Base-by-base conservation (phyloP, 2,113 vertebrate species). In the Dicrurus megarhynchus region DNA sequence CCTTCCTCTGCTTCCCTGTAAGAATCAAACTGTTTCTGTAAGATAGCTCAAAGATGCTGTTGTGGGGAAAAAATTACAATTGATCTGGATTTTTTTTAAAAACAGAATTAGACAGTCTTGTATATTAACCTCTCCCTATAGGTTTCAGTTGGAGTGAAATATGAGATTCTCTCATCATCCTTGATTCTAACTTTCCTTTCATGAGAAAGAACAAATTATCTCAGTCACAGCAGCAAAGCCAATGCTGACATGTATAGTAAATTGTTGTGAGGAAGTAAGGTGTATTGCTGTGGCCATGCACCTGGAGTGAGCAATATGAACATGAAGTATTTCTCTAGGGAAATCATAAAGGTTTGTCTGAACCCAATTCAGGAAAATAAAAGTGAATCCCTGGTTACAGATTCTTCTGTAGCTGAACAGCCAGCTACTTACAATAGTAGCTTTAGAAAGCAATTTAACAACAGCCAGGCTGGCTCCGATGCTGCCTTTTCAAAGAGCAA, bases 311-410 rank as follows among this genome's bases (percentile, higher is more conserved):
- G 90, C 93, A 95, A 92, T 94, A 87, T 67, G 59, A 96, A 81
- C 65, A 76, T 77, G 46, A 95, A 92, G 63, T 53, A 96, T 91
- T 96, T 89, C 96, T 89, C 94, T 46, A 61, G 89, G 93, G 94
- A 97, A 95, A 97, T 97, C 95, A 97, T 32, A 83, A 71, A 78
- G 60, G 50, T 82, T 95, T 92, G 79, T 92, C 67, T 86, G 87
- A 93, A 88, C 32, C 73, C 24, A 30, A 89, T 96, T 96, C 55
- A 89, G 73, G 57, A 96, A 76, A 85, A 96, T 82, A 96, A 96
- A 96, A 95, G 84, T 8, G 30, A 97, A 97, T 88, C 75, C 59
- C 83, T 92, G 27, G 59, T 82, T 91, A 74, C 87, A 75, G 63
- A 87, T 89, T 94, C 92, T 46, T 84, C 75, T 90, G 77, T 41